Evolutionary conservation across 2,797 vertebrate genomes (phyloP).

Genomic region (Gallinago nigripennis): DNA sequence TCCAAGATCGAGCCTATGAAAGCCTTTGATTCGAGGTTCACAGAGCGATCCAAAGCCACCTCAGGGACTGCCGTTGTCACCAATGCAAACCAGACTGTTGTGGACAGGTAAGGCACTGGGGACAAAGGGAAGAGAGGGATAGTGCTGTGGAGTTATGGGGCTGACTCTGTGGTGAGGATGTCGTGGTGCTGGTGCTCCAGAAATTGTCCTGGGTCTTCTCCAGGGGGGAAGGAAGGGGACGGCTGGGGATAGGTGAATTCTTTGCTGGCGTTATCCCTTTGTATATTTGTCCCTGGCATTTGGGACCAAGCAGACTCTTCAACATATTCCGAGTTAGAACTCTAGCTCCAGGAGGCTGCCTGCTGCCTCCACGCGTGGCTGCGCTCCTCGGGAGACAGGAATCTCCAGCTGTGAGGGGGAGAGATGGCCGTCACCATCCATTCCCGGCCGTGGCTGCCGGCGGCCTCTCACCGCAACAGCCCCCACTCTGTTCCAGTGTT

Average conservation of each 20-base stretch:
- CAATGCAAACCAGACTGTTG: slow-evolving; percentile 80
- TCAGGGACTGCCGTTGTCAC: slow-evolving; percentile 83
- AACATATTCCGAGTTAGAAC: background rate
- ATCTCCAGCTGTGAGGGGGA: background rate
- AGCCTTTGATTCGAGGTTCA: slow-evolving; percentile 95
- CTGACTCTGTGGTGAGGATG: background rate
- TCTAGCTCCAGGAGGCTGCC: background rate
- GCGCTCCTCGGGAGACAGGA: background rate
- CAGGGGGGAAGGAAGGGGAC: background rate
- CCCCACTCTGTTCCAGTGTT: background rate
- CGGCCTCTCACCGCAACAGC: background rate
- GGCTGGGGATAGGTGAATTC: background rate
- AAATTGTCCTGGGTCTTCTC: background rate
- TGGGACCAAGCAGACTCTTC: background rate
- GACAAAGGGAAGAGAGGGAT: no score
- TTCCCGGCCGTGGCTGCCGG: background rate
- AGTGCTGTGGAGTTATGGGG: background rate
- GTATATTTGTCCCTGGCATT: background rate
- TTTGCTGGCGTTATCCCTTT: background rate
- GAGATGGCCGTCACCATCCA: background rate
- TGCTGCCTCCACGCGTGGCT: background rate
- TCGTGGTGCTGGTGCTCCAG: background rate
- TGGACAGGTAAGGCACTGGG: slow-evolving; percentile 83
- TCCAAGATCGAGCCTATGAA: slow-evolving; percentile 98
- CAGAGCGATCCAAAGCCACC: slow-evolving; percentile 95